Conservation (phyloP, 2,797 vertebrate genomes). For the Delichon dasypus region DNA sequence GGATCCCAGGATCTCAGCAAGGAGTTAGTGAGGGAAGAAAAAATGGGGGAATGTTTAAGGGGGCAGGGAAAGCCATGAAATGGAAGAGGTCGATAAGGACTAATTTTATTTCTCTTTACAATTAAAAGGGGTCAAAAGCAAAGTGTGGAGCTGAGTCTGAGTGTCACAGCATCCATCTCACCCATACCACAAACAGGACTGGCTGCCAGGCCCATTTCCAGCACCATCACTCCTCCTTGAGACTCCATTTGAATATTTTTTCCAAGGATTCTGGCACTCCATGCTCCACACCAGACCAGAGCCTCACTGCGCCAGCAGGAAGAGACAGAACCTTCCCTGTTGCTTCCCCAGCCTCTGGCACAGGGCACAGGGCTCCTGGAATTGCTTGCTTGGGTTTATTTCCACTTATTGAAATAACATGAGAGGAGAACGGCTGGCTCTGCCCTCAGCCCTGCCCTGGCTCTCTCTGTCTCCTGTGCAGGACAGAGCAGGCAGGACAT, state of each 20-base stretch:
- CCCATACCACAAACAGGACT: fast-evolving
- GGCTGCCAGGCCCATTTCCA: not conserved
- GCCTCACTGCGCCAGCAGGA: not conserved
- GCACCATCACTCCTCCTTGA: not conserved
- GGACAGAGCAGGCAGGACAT: not conserved
- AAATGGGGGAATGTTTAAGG: not conserved
- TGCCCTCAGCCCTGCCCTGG: not conserved
- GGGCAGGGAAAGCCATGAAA: not conserved
- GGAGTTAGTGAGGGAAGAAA: not conserved
- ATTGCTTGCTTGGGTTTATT: not conserved
- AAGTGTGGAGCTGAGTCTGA: not conserved
- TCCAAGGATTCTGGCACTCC: not conserved
- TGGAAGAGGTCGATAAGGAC: fast-evolving
- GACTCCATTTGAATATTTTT: not conserved
- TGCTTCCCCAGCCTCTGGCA: fast-evolving
- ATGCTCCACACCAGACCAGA: not conserved
- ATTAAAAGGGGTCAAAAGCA: not conserved
- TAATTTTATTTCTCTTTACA: not conserved
- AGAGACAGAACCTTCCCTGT: not conserved
- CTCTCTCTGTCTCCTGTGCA: fast-evolving
- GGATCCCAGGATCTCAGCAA: fast-evolving
- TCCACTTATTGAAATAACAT: not conserved
- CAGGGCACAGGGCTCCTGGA: fast-evolving
- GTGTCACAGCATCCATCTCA: not conserved
- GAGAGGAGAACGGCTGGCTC: not conserved